These are phyloP conservation scores for Enteromius trimaculatus DNA, from an alignment of 2,797 vertebrate genomes.

Conservation along the genomic window DNA sequence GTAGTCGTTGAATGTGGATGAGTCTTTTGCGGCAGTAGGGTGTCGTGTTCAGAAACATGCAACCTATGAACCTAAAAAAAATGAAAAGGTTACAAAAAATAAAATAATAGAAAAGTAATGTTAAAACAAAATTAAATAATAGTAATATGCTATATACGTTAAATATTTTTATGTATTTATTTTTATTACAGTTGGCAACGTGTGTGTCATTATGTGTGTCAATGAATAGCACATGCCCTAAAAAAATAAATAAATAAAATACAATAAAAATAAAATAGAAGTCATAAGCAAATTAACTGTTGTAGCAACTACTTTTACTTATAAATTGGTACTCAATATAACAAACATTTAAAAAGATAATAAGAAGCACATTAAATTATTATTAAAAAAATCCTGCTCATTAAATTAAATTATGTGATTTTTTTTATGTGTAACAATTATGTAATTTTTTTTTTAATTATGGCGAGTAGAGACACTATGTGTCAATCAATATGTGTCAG, in stretches of 20 bases:
- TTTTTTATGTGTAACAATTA: no score
- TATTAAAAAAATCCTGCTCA: not conserved
- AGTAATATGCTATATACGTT: no score
- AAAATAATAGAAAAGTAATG: not conserved
- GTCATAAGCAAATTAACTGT: not conserved
- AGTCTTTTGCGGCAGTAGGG: not conserved
- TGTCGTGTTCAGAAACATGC: conserved; percentile 4
- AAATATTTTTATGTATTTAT: no score
- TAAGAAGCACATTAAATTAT: not conserved
- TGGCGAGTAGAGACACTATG: not conserved
- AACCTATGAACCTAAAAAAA: not conserved
- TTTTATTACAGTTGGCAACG: no score
- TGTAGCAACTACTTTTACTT: not conserved
- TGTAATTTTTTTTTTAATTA: not conserved
- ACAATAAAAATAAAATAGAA: not conserved
- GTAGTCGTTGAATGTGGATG: conserved; percentile 73
- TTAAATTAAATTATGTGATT: not conserved
- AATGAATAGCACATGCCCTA: no score
- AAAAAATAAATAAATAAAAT: no score
- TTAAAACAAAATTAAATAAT: not conserved
- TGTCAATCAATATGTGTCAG: not conserved
- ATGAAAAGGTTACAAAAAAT: not conserved
- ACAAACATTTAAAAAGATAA: not conserved
- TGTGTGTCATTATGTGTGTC: no score
- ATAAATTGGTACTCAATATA: not conserved